Evolutionary conservation across 2,797 vertebrate species (phyloP).

Genomic region (Acomys russatus): DNA sequence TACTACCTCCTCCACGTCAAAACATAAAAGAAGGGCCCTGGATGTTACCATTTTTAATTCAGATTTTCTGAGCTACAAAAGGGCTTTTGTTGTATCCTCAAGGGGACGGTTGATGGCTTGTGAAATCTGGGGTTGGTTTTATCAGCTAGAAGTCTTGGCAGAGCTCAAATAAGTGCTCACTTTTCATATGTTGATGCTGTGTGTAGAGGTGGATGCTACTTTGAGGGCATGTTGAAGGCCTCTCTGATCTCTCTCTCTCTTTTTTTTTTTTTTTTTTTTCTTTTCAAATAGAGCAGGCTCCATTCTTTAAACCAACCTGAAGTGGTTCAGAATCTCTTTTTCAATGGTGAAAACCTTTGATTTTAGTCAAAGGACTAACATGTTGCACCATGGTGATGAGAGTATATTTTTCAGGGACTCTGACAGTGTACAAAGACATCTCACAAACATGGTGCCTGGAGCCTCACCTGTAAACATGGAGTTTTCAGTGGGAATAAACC

Average conservation of each 20-base stretch:
- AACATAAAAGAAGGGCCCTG: conserved; percentile 64
- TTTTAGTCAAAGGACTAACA: conserved; percentile 71
- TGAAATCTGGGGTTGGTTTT: conserved; percentile 68
- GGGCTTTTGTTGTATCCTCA: conserved; percentile 66
- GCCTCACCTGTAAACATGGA: neutral
- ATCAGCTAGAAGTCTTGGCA: conserved; percentile 73
- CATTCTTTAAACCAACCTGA: conserved; percentile 63
- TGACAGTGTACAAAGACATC: conserved; percentile 48
- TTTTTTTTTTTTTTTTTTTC: neutral
- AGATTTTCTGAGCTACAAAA: conserved; percentile 67
- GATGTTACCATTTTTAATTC: conserved; percentile 77
- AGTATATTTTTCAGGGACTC: conserved; percentile 40
- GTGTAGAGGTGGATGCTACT: conserved; percentile 50
- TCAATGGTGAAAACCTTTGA: conserved; percentile 58
- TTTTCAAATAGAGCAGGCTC: conserved; percentile 63
- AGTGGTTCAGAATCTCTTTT: neutral
- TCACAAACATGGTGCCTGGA: neutral
- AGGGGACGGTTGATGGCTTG: conserved; percentile 63
- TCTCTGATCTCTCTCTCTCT: conserved; percentile 47
- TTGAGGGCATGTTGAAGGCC: conserved; percentile 61
- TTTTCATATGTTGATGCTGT: conserved; percentile 46
- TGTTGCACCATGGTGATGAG: conserved; percentile 47
- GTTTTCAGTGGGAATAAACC: neutral
- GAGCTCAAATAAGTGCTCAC: conserved; percentile 65
- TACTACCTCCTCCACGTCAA: neutral